Percentiles rank a stretch among this genome's conserved stretches.
phyloP scores from a whole-genome alignment of 2,797 vertebrate species.

The Falco rusticolus region DNA sequence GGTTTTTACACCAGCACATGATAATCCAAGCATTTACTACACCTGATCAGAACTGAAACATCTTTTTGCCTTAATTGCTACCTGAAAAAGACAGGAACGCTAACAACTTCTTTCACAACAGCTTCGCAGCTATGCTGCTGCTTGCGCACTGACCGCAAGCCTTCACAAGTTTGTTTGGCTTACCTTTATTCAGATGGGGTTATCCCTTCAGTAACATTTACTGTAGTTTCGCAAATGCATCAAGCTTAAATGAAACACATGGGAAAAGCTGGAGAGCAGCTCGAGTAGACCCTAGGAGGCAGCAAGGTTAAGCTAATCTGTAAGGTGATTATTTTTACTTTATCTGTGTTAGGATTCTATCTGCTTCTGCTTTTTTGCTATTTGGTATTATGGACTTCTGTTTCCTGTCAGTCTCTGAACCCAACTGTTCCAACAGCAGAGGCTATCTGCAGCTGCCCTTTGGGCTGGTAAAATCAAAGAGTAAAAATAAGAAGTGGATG shows the following conservation, averaged over 20 bases:
- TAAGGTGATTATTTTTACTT: neutral
- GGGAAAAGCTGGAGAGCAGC: neutral
- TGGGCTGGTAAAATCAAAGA: neutral
- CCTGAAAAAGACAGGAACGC: neutral
- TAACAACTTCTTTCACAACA: neutral
- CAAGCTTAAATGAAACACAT: neutral
- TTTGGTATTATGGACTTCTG: neutral
- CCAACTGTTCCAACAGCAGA: neutral
- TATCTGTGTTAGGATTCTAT: neutral
- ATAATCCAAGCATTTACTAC: neutral
- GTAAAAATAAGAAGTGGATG: neutral
- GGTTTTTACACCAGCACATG: neutral
- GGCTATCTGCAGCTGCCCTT: neutral
- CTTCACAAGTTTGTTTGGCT: neutral
- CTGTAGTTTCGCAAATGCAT: neutral
- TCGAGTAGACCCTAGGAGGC: rapidly evolving
- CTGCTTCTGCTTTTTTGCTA: neutral
- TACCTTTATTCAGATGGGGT: neutral
- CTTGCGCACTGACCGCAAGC: neutral
- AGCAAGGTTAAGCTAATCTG: neutral
- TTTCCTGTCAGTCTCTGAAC: neutral
- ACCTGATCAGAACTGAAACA: neutral
- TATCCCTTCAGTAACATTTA: neutral
- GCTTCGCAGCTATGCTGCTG: neutral
- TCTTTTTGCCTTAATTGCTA: neutral